These are phyloP conservation scores for Scaptomyza parva DNA, from an alignment of 2,888 invertebrate genomes.

Conservation along the genomic window DNA sequence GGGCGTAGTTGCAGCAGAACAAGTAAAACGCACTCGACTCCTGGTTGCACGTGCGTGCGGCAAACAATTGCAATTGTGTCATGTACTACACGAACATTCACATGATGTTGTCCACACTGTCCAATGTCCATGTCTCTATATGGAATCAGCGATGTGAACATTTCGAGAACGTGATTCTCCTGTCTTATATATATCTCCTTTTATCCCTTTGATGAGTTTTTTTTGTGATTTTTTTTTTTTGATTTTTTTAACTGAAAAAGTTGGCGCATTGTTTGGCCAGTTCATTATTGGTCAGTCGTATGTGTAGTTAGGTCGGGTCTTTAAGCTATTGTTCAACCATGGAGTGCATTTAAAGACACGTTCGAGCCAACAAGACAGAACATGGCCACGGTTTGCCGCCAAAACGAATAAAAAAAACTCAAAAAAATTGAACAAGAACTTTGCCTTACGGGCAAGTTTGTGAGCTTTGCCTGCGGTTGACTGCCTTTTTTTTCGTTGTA, in stretches of 20 bases:
- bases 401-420: constrained; percentile 39
- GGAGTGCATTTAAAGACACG: constrained; percentile 63
- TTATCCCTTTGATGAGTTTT: constrained; percentile 7
- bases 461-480: constrained; percentile 63
- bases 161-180: constrained; percentile 67
- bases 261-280: constrained; percentile 70
- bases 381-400: constrained; percentile 62
- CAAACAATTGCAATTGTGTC: constrained; percentile 76
- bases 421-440: constrained; percentile 42
- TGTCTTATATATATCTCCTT: constrained; percentile 28
- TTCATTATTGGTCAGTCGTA: constrained; percentile 65
- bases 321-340: constrained; percentile 38
- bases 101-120: constrained; percentile 28
- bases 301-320: constrained; percentile 47
- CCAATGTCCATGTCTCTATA: constrained; percentile 39
- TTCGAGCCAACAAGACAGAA: constrained; percentile 28
- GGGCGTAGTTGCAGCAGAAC: constrained; percentile 42
- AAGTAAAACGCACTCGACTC: constrained; percentile 63
- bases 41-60: constrained; percentile 71
- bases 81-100: constrained; percentile 50
- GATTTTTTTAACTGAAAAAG: constrained; percentile 49
- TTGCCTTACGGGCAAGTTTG: constrained; percentile 36
- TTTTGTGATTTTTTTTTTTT: constrained; percentile 17
- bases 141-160: constrained; percentile 73
- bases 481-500: constrained; percentile 40